Evolutionary conservation across 2,113 vertebrate species (phyloP).

Genomic region (Mirza zaza): DNA sequence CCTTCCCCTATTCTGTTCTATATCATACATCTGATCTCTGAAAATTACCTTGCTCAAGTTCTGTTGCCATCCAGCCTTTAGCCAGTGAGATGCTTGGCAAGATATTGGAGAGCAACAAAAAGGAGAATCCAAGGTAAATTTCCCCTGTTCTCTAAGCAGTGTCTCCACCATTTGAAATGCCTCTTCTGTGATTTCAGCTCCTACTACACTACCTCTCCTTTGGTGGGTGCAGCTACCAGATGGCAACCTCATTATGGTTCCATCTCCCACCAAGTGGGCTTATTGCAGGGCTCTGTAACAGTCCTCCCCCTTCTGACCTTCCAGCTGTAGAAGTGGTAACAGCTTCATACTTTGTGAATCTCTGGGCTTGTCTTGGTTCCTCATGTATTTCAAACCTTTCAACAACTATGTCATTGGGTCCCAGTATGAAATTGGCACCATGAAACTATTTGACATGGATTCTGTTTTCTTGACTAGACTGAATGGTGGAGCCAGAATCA

Average conservation of each 20-base stretch:
- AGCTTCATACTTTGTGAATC: background rate
- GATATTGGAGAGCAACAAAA: background rate
- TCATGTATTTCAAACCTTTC: background rate
- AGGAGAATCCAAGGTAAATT: background rate
- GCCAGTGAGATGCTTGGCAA: background rate
- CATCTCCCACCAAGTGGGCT: background rate
- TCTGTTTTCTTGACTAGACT: background rate
- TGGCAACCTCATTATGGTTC: background rate
- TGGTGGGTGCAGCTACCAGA: background rate
- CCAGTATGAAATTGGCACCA: background rate
- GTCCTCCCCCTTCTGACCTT: background rate
- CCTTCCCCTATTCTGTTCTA: background rate
- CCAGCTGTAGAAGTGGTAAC: background rate
- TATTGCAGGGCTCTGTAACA: background rate
- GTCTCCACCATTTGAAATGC: background rate
- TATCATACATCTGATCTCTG: background rate
- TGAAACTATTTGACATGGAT: background rate
- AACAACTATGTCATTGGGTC: background rate
- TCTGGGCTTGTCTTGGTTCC: background rate
- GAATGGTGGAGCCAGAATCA: background rate
- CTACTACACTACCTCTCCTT: background rate
- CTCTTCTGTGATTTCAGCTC: background rate
- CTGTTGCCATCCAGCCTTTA: background rate
- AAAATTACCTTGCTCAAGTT: background rate
- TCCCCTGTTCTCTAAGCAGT: background rate